Conservation (phyloP, 2,888 invertebrate genomes). For the Ornithoptera alexandrae region DNA sequence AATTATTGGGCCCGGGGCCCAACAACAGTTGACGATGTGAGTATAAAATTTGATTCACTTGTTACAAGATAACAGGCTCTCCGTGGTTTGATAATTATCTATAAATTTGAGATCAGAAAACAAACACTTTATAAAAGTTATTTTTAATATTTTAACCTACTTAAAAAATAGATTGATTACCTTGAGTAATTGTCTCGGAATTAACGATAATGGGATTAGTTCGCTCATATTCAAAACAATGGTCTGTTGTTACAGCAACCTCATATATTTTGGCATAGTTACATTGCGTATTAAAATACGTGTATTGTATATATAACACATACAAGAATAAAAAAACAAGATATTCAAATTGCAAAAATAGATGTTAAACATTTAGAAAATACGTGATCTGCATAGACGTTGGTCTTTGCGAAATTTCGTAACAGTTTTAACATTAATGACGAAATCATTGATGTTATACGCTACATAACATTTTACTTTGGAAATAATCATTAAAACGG, state of each 20-base stretch:
- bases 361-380: constrained; percentile 13
- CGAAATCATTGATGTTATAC: constrained; percentile 8
- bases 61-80: no score
- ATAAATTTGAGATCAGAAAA: no score
- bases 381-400: not conserved
- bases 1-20: constrained; percentile 65
- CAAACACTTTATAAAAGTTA: no score
- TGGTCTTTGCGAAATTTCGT: constrained; percentile 10
- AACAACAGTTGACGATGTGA: constrained; percentile 50
- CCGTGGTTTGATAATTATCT: no score
- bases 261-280: not conserved
- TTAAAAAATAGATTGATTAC: no score
- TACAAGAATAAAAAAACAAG: not conserved
- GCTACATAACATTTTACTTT: not conserved
- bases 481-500: not conserved
- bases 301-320: not conserved
- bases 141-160: no score
- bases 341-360: constrained; percentile 2
- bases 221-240: not conserved
- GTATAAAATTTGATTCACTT: constrained; percentile 30
- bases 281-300: not conserved
- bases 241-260: not conserved
- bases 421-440: constrained; percentile 11
- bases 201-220: not conserved
- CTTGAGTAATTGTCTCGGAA: no score